Percentiles rank a stretch among this genome's conserved stretches.
These are phyloP conservation scores for Mormyrus proboscirostris DNA, from an alignment of 2,797 vertebrate species.

Conservation along the genomic window DNA sequence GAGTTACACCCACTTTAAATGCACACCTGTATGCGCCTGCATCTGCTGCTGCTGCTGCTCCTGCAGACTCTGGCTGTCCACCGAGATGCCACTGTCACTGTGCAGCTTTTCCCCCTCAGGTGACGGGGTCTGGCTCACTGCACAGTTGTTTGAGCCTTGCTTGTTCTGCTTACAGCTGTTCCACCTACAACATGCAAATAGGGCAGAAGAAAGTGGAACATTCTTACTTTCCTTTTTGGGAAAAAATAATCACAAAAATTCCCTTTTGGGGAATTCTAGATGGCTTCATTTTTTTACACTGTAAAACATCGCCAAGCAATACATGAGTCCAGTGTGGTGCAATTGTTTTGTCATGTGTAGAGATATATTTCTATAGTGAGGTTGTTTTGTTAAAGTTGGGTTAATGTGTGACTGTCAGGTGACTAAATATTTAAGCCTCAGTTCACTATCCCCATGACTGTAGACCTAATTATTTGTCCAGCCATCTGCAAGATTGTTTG, in stretches of 20 bases:
- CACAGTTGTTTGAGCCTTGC: slow-evolving; percentile 83
- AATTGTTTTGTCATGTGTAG: neutral
- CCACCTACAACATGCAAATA: slow-evolving; percentile 64
- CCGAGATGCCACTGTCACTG: slow-evolving; percentile 95
- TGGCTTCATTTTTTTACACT: neutral
- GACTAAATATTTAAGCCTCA: slow-evolving; percentile 38
- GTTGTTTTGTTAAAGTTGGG: slow-evolving; percentile 23
- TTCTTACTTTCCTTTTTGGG: neutral
- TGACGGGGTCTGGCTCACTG: slow-evolving; percentile 82
- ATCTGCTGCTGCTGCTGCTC: slow-evolving; percentile 71
- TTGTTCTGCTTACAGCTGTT: slow-evolving; percentile 97
- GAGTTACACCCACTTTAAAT: slow-evolving; percentile 9
- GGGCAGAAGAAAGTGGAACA: neutral
- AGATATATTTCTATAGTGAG: neutral
- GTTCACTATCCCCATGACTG: neutral
- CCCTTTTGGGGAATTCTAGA: neutral
- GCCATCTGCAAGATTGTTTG: slow-evolving; percentile 3
- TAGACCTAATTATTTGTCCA: neutral
- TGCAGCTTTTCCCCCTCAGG: slow-evolving; percentile 94
- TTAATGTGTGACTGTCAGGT: slow-evolving; percentile 23
- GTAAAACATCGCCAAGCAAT: neutral
- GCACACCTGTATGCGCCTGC: slow-evolving; percentile 63
- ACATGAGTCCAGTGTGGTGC: neutral
- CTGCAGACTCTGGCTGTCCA: slow-evolving; percentile 89
- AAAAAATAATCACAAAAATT: neutral